These are phyloP conservation scores for Ceuthmochares aereus DNA, from an alignment of 2,113 vertebrate genomes.

Conservation along the genomic window DNA sequence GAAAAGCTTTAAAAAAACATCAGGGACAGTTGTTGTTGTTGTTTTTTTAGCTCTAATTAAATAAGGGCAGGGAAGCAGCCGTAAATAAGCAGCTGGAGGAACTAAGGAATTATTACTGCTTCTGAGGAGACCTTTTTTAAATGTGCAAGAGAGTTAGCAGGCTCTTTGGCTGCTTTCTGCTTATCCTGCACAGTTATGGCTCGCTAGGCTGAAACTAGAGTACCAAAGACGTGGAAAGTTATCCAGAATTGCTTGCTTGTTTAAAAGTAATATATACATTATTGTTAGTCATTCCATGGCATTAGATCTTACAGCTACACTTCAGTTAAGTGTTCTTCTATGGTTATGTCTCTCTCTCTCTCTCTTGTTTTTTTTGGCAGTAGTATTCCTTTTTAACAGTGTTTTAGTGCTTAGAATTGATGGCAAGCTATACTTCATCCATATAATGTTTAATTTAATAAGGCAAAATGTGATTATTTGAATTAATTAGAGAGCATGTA, in stretches of 20 bases:
- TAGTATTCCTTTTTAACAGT: neutral
- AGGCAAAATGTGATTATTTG: constrained; percentile 54
- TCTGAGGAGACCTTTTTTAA: constrained; percentile 3
- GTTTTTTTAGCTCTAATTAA: neutral
- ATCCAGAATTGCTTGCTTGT: neutral
- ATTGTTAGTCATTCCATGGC: constrained; percentile 38
- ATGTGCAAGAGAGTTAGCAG: neutral
- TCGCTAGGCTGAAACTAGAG: neutral
- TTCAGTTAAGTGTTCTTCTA: constrained; percentile 36
- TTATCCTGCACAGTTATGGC: neutral
- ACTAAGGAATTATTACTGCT: constrained; percentile 18
- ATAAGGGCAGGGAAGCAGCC: neutral
- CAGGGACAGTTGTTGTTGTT: neutral
- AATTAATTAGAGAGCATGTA: constrained; percentile 59
- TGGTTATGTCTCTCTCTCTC: neutral
- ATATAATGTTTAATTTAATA: constrained; percentile 59
- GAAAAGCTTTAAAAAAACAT: neutral
- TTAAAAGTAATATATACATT: constrained; percentile 41
- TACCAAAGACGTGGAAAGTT: constrained; percentile 14
- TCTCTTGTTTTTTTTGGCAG: neutral
- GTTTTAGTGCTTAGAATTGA: constrained; percentile 39
- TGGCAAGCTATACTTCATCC: constrained; percentile 42
- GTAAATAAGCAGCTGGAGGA: constrained; percentile 30
- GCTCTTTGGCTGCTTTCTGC: neutral
- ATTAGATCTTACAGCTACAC: neutral